Percentiles rank a stretch among this genome's conserved stretches.
Evolutionary conservation across 2,888 invertebrate genomes (phyloP).

Genomic region (Aradus depressus): DNA sequence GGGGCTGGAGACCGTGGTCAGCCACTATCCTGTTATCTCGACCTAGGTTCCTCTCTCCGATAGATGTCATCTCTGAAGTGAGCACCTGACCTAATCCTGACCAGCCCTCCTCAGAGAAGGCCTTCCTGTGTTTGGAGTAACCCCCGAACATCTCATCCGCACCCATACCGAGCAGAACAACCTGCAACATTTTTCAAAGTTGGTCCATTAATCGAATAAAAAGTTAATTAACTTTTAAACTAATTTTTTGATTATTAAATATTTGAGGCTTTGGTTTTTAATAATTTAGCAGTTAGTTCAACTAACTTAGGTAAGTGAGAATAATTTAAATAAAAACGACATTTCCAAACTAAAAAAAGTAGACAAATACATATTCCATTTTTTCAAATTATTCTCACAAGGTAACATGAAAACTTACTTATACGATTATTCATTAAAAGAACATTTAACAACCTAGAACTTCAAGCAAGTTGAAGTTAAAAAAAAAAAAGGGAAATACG

Average conservation of each 20-base stretch:
- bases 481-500: too few relatives aligned
- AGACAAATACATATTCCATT: too few relatives aligned
- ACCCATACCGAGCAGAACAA: slow-evolving; percentile 80
- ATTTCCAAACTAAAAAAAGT: too few relatives aligned
- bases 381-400: too few relatives aligned
- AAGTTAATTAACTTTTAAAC: neutral
- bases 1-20: slow-evolving; percentile 73
- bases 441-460: too few relatives aligned
- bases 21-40: slow-evolving; percentile 88
- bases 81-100: slow-evolving; percentile 50
- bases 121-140: slow-evolving; percentile 76
- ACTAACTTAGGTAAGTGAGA: too few relatives aligned
- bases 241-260: neutral
- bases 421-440: too few relatives aligned
- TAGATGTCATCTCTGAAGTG: slow-evolving; percentile 67
- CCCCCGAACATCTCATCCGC: slow-evolving; percentile 97
- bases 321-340: too few relatives aligned
- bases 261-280: neutral
- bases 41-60: slow-evolving; percentile 82
- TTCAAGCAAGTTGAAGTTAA: too few relatives aligned
- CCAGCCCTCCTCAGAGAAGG: slow-evolving; percentile 48
- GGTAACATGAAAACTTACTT: too few relatives aligned
- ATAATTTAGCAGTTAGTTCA: too few relatives aligned
- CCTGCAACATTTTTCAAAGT: slow-evolving; percentile 47
- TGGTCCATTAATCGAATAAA: neutral